phyloP scores from a whole-genome alignment of 1,140 invertebrate species.

The Lepidostoma basale region DNA sequence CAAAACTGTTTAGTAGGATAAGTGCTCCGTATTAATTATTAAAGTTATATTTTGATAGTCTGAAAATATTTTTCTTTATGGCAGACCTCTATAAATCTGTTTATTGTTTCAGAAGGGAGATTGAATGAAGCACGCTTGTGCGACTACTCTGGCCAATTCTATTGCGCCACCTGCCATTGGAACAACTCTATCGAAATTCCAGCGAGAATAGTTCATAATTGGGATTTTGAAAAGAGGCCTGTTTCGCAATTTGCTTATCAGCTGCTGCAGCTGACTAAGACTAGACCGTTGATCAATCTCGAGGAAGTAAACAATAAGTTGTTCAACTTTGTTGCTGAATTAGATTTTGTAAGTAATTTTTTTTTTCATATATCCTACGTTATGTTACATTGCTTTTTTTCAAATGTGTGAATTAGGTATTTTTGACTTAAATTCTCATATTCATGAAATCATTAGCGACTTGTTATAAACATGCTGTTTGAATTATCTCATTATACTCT shows the following conservation, averaged over 20 bases:
- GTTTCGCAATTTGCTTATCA: conserved; percentile 78
- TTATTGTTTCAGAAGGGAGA: conserved; percentile 59
- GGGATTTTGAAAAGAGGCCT: conserved; percentile 83
- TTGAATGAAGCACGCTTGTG: conserved; percentile 78
- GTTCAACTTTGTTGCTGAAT: conserved; percentile 85
- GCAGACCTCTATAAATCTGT: not conserved
- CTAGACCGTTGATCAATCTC: conserved; percentile 80
- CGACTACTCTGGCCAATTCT: conserved; percentile 89
- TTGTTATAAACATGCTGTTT: too few relatives aligned
- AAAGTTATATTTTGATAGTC: too few relatives aligned
- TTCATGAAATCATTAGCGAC: too few relatives aligned
- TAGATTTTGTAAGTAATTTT: conserved; percentile 72
- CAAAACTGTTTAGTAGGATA: too few relatives aligned
- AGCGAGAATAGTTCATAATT: conserved; percentile 89
- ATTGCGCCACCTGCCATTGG: conserved; percentile 91
- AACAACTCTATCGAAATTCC: conserved; percentile 82
- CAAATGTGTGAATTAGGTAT: not conserved
- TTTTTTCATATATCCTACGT: too few relatives aligned
- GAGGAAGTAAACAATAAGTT: conserved; percentile 82
- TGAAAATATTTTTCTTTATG: too few relatives aligned
- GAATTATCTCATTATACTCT: too few relatives aligned
- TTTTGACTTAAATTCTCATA: too few relatives aligned
- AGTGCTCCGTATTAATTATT: too few relatives aligned
- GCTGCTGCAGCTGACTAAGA: conserved; percentile 65
- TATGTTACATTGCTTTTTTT: conserved; percentile 3